Evolutionary conservation across 2,797 vertebrate genomes (phyloP), one percentile per base, ranked within the genome.

Genomic region (Craterocephalus amniculus): DNA sequence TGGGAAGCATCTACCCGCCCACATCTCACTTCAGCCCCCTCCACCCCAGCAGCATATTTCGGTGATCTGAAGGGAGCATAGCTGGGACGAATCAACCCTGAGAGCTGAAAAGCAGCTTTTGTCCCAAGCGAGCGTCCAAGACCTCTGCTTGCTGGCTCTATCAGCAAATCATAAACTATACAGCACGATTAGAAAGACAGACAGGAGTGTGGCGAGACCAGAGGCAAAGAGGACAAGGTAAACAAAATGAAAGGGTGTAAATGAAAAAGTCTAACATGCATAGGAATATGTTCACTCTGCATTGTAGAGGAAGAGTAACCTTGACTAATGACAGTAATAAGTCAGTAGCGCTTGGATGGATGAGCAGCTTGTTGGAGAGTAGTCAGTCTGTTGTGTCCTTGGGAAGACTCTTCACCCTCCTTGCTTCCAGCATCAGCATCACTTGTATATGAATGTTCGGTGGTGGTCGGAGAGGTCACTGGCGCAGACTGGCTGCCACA

Each of bases 71-170:
- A 79, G 70, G 76, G 67, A 80, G 70, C 82, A 2, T 68, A 66
- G 76, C 73, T 48, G 81, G 81, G 80, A 87, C 79, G 74, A 83
- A 83, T 85, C 85, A 81, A 72, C 54, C 67, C 55, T 3, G 43
- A 79, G 84, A 91, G 84, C 86, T 88, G 83, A 91, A 89, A 90
- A 90, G 83, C 88, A 86, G 86, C 87, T 88, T 91, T 90, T 84
- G 79, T 90, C 72, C 78, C 66, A 12, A 61, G 72, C n/a, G 77
- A 85, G 79, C 86, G 74, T 69, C 63, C 29, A 29, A 81, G 83
- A 80, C 83, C 80, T 79, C 63, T 27, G 81, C 67, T 76, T 85
- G 73, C 51, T 70, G 6, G 43, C 72, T 81, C 80, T 83, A 88
- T 91, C 88, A 87, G 84, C 83, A 79, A 84, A 88, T 90, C 87